Evolutionary conservation across 30 jellyfish, hydroid and myxozoan species (phyloP), one percentile per base, ranked within the genome.

Genomic region (Clytia hemisphaerica): DNA sequence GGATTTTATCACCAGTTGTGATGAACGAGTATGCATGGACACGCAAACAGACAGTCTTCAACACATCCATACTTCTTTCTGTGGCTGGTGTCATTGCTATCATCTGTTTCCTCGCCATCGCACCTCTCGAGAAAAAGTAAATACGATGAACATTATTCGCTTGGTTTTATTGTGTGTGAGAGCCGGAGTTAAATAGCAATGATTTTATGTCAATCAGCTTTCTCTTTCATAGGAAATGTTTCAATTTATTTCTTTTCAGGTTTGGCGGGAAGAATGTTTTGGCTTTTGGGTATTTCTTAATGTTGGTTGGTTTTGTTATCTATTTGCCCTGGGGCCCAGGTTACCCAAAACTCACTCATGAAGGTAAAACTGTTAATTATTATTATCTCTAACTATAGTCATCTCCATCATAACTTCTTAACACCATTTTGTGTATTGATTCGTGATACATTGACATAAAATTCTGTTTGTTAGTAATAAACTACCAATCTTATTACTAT

Each of bases 11-110:
- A 2, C 96, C 96, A n/a, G 55, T 86, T n/a, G 54, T 79, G 47
- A 86, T 86, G 96, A 83, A 78, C 50, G 94, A 86, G 49, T 78
- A 68, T 78, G 96, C 94, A 1, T 86, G 96, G 96, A 64, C 94
- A 6, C 80, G 81, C 38, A 37, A 45, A n/a, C 58, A 86, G 49
- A 76, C 93, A 10, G 80, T 79, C 18, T 61, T 86, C 6, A 70
- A 86, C 61, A 92, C 94, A n/a, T 78, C 89, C 2, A 64, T 86
- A 34, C 30, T 86, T 19, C 35, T 86, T 58, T 49, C 93, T 21
- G 72, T 63, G 21, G 58, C 83, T 66, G 96, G 93, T 31, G 61
- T 78, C 33, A 22, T 73, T 1, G 83, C 93, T 26, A 58, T 84
- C 0, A 6, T 57, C 10, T 61, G 80, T 37, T 84, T 76, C 54